A percentile compares a stretch with the other conserved stretches of the same genome.
phyloP scores from a whole-genome alignment of 2,113 vertebrate species.

The Grus americana region DNA sequence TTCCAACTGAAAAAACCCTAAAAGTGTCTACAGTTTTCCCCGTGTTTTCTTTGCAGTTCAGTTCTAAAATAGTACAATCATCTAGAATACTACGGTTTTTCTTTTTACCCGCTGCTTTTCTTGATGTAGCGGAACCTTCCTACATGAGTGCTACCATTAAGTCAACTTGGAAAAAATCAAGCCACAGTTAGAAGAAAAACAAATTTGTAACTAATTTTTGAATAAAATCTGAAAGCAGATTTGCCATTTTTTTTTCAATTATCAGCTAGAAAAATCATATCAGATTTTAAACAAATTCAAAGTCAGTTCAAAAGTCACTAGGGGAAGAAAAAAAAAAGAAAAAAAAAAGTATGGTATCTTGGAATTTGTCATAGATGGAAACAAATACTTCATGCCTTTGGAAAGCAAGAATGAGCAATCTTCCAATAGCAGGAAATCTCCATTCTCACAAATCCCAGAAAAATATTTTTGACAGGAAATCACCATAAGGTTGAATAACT shows the following conservation, averaged over 20 bases:
- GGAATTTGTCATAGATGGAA: not conserved
- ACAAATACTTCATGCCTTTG: not conserved
- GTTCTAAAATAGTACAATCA: not conserved
- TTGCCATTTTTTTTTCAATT: not conserved
- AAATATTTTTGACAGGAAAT: not conserved
- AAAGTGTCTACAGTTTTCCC: not conserved
- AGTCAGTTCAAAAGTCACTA: not conserved
- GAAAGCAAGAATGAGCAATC: not conserved
- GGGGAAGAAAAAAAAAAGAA: too few relatives aligned
- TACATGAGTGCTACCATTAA: not conserved
- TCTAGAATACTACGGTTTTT: not conserved
- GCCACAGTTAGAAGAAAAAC: not conserved
- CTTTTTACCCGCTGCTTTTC: not conserved
- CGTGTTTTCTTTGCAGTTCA: not conserved
- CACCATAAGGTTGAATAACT: not conserved
- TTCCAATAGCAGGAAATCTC: not conserved
- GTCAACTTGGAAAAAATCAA: not conserved
- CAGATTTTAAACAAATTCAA: not conserved
- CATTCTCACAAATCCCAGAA: not conserved
- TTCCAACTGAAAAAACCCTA: not conserved
- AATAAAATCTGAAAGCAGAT: not conserved
- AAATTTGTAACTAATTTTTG: not conserved
- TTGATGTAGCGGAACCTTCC: not conserved
- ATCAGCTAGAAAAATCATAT: not conserved
- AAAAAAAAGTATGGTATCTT: accelerated